Base-by-base conservation (phyloP, 2,797 vertebrate genomes). In the Protosalanx chinensis region DNA sequence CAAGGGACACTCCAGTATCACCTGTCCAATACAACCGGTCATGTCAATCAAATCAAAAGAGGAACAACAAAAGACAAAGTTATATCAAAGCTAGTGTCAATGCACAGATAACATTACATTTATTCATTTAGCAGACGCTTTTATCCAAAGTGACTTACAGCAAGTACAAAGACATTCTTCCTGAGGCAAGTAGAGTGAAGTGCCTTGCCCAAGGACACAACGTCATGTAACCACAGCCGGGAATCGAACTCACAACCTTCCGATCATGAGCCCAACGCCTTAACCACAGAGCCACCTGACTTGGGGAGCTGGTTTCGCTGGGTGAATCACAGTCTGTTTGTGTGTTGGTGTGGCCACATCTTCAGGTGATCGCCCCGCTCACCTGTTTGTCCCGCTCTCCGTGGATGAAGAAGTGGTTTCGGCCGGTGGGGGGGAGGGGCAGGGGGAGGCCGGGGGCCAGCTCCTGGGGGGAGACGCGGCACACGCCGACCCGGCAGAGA, bases 301-400 rank as follows among this genome's bases (percentile, higher is more conserved):
- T 27, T 4, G 23, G 58, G 6, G 27, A 30, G 10, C 23, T 41
- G 37, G 37, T 41, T 41, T 41, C 37, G 41, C 41, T 12, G 41
- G 41, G 41, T 13, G 41, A 46, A 46, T 37, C 35, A 37, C 60
- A 32, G 29, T 60, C 3, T 62, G 13, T 32, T 2, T 32, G 5
- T 62, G 5, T 62, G 2, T 20, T 30, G 60, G 29, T 15, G 61
- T 32, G 13, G 1, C 32, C 8, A 27, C 6, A 16, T 8, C 33
- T 35, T 8, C 29, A 10, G 18, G 33, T n/a, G 23, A 61, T 13
- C 13, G 7, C 72, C 59, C 80, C 76, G 35, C 56, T 32, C 93
- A 99, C 98, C 97, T 97, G 95, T 88, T 98, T 97, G 93, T 99
- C 97, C 84, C 97, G 94, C 88, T 99, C 98, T 35, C 98, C 98